A percentile compares a stretch with the other conserved stretches of the same genome.
These are phyloP conservation scores for Borostomias antarcticus DNA, from an alignment of 2,797 vertebrate species.

Conservation along the genomic window DNA sequence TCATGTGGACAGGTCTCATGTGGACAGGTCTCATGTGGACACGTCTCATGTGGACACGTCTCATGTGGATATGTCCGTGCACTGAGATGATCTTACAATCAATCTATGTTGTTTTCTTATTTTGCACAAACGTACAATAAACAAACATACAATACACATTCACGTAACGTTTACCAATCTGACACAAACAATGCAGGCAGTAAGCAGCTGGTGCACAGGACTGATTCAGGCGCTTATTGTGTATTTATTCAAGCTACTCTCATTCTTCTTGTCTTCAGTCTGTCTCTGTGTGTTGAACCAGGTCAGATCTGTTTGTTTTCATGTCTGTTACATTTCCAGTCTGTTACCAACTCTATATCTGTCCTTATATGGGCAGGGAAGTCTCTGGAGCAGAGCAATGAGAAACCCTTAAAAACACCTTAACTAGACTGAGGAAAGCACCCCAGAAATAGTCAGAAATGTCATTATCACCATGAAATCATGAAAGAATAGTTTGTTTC, in stretches of 20 bases:
- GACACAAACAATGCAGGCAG: background rate
- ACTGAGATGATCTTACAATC: background rate
- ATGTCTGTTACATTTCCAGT: background rate
- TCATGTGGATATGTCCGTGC: background rate
- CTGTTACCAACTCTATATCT: conserved; percentile 39
- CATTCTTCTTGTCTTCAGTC: conserved; percentile 13
- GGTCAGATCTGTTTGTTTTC: conserved; percentile 15
- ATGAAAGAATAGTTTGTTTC: too few species aligned
- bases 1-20: background rate
- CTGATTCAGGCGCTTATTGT: background rate
- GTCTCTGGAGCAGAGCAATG: too few species aligned
- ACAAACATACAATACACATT: background rate
- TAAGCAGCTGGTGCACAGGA: too few species aligned
- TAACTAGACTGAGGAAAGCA: too few species aligned
- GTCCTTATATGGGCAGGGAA: too few species aligned
- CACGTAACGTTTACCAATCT: background rate
- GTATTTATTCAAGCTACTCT: conserved; percentile 14
- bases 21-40: background rate
- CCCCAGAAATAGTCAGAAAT: too few species aligned
- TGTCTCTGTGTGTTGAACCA: conserved; percentile 47
- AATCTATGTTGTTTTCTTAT: background rate
- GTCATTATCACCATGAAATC: too few species aligned
- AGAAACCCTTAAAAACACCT: too few species aligned
- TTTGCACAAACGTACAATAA: conserved; percentile 2
- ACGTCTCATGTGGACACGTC: too few species aligned